Evolutionary conservation across 2,797 vertebrate genomes (phyloP), one percentile per base, ranked within the genome.

Genomic region (Parotocinclus haroldoi): DNA sequence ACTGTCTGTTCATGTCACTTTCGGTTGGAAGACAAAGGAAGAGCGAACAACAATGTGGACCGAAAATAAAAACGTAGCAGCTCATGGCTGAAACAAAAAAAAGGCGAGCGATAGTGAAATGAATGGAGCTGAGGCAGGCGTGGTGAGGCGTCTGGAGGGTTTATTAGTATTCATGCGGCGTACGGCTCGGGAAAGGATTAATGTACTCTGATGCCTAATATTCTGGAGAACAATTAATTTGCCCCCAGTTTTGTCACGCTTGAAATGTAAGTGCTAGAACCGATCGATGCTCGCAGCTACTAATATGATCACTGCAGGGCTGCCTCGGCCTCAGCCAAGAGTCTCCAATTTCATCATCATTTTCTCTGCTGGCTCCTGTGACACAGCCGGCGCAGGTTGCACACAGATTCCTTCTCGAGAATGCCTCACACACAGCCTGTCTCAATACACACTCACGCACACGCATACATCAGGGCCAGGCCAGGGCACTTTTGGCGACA

Each of bases 221-320:
- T 98, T 96, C 95, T 95, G 92, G 93, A 97, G 95, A 96, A 98
- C 95, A 99, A 99, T 99, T 99, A 98, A 99, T 99, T 99, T 98
- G 95, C 96, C 94, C 95, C 96, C 94, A 96, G 95, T 98, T 99
- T 99, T 98, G 96, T 99, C 96, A 96, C 96, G 95, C 96, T 95
- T 96, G 95, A 96, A 98, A 98, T 96, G 97, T 96, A 98, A 98
- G 96, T 94, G 95, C 93, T 98, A 95, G 96, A 99, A 98, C 95
- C 95, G 95, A 99, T 98, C 96, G 93, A 98, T 98, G 94, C 92
- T 88, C 87, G 87, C 90, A 91, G 88, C 70, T 55, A 46, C 76
- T 75, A 75, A 78, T 78, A 75, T 62, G 64, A 78, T 78, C 70
- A 74, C 91, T 89, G 93, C 89, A 89, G 91, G 93, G 92, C 92